Evolutionary conservation across 2,113 vertebrate genomes (phyloP).

Genomic region (Rousettus leschenaultii): DNA sequence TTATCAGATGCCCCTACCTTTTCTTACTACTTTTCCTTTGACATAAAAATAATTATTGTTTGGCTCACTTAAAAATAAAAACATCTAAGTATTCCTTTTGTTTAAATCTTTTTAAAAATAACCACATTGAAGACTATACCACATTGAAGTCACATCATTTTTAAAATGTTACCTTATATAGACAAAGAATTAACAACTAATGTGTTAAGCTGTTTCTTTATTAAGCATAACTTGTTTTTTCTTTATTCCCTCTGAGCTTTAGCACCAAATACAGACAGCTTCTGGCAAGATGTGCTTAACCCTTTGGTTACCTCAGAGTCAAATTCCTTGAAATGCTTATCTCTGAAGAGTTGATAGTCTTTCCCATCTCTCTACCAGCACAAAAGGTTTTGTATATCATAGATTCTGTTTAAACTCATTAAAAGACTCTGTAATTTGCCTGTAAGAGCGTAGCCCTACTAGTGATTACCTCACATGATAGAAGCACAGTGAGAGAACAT

Average conservation of each 20-base stretch:
- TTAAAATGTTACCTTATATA: neutral
- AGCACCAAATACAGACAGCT: neutral
- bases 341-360: neutral
- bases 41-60: neutral
- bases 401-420: neutral
- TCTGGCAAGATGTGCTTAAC: neutral
- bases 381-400: neutral
- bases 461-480: neutral
- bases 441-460: neutral
- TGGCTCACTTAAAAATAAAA: neutral
- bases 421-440: neutral
- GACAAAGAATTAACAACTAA: neutral
- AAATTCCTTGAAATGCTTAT: neutral
- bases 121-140: neutral
- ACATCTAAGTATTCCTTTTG: neutral
- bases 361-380: neutral
- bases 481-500: neutral
- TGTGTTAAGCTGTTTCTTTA: neutral
- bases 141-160: neutral
- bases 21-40: neutral
- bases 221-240: neutral
- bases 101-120: neutral
- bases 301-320: neutral
- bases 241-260: neutral
- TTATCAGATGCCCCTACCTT: neutral